phyloP scores from a whole-genome alignment of 2,113 vertebrate species.

The Dromas ardeola region DNA sequence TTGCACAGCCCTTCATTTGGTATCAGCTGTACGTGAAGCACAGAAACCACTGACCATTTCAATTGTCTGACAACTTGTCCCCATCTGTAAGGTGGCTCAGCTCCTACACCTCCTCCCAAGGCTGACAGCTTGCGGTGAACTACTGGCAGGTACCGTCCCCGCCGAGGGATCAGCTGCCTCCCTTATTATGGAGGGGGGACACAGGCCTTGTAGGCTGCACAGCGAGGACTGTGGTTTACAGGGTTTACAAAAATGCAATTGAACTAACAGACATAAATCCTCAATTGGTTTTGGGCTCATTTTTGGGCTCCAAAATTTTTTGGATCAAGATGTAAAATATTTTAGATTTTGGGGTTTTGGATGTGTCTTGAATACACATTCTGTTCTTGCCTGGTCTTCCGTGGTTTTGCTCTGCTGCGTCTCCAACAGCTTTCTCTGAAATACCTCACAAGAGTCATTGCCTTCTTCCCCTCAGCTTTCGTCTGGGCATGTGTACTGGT shows the following conservation, averaged over 20 bases:
- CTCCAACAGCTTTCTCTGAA: background rate
- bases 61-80: background rate
- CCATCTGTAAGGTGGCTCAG: background rate
- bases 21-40: background rate
- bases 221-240: background rate
- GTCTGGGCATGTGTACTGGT: background rate
- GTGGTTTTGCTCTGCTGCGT: background rate
- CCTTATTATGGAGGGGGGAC: too few relatives aligned
- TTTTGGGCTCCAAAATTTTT: background rate
- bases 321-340: background rate
- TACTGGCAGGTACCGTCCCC: background rate
- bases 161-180: background rate
- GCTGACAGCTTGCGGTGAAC: background rate
- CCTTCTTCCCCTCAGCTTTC: background rate
- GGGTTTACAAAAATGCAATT: background rate
- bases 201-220: background rate
- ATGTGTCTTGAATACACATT: background rate
- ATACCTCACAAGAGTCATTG: background rate
- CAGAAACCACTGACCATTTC: background rate
- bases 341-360: background rate
- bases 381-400: background rate
- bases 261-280: background rate
- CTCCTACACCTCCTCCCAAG: background rate
- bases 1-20: background rate
- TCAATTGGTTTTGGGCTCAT: background rate